Evolutionary conservation across 2,888 invertebrate genomes (phyloP).

Genomic region (Meliscaeva auricollis): DNA sequence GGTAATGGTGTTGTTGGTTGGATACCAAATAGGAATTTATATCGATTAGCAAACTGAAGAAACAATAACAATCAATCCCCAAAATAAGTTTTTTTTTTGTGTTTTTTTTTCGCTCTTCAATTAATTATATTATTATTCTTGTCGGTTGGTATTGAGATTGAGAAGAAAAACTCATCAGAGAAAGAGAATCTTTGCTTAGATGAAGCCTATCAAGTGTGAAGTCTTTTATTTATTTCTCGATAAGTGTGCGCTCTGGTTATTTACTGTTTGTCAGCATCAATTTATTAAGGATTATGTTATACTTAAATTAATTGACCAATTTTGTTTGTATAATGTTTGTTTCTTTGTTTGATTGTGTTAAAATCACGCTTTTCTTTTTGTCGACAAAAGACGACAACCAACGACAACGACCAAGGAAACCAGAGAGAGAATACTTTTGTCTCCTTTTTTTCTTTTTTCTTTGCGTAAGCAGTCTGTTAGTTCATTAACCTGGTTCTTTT

Average conservation of each 20-base stretch:
- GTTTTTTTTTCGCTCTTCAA: conserved; percentile 14
- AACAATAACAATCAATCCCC: conserved; percentile 41
- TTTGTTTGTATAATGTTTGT: conserved; percentile 44
- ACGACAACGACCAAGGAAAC: neutral
- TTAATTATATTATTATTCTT: conserved; percentile 47
- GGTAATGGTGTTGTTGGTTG: conserved; percentile 4
- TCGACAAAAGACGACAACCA: neutral
- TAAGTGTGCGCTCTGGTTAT: conserved; percentile 24
- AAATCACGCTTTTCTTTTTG: conserved; percentile 9
- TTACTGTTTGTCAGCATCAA: conserved; percentile 57
- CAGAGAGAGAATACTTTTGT: neutral
- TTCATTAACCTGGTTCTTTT: conserved; percentile 48
- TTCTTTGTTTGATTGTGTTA: conserved; percentile 11
- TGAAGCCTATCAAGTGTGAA: conserved; percentile 69
- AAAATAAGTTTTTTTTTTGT: conserved; percentile 39
- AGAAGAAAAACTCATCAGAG: neutral
- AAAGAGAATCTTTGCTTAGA: conserved; percentile 14
- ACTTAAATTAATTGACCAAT: conserved; percentile 65
- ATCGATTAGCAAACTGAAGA: conserved; percentile 57
- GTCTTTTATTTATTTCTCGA: neutral
- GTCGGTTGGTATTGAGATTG: neutral
- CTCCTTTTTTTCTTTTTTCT: neutral
- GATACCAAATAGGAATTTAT: conserved; percentile 48
- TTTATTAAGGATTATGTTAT: conserved; percentile 58
- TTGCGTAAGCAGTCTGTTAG: conserved; percentile 11